Evolutionary conservation across 53 echinoderm and acorn worm genomes (phyloP).

Genomic region (Temnopleurus reevesii): DNA sequence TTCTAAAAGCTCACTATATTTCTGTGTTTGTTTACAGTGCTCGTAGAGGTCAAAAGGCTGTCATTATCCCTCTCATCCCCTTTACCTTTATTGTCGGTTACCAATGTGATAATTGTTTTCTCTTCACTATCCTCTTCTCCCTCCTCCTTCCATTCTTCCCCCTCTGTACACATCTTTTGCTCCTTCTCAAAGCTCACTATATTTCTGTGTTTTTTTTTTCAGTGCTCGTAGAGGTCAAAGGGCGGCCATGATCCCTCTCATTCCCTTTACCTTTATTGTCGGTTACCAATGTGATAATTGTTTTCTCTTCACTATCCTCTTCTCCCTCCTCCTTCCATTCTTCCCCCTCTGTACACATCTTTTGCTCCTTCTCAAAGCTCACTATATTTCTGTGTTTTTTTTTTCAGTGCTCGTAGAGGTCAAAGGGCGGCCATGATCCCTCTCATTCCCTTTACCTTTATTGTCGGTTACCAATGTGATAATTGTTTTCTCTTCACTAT

Average conservation of each 20-base stretch:
- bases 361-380: too few relatives aligned
- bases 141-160: background rate
- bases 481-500: constrained; percentile 57
- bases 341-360: background rate
- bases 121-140: background rate
- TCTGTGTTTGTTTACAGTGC: background rate
- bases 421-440: constrained; percentile 71
- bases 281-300: constrained; percentile 96
- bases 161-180: background rate
- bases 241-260: constrained; percentile 63
- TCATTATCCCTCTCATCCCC: too few relatives aligned
- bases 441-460: constrained; percentile 77
- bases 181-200: too few relatives aligned
- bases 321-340: background rate
- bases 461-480: constrained; percentile 93
- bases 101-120: too few relatives aligned
- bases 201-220: background rate
- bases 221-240: constrained; percentile 62
- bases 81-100: too few relatives aligned
- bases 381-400: constrained; percentile 4
- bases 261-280: constrained; percentile 82
- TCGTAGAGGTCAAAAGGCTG: too few relatives aligned
- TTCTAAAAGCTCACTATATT: too few relatives aligned
- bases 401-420: constrained; percentile 67
- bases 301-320: background rate